These are phyloP conservation scores for Catharus fuscescens DNA, from an alignment of 2,113 vertebrate genomes.

Conservation along the genomic window DNA sequence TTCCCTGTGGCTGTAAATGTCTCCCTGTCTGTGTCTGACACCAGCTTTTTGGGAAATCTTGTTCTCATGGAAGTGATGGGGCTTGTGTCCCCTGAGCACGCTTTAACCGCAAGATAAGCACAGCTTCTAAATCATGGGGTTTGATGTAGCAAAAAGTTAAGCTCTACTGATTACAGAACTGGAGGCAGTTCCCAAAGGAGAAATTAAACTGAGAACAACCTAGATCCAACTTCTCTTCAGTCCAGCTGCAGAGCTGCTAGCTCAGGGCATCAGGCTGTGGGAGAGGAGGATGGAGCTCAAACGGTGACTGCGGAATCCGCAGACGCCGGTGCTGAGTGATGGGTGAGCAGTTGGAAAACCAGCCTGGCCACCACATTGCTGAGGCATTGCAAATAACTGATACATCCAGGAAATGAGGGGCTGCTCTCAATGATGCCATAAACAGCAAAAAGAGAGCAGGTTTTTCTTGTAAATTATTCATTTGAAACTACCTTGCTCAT, in stretches of 20 bases:
- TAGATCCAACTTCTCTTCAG: background rate
- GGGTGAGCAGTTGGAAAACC: background rate
- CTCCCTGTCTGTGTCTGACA: background rate
- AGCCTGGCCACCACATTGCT: background rate
- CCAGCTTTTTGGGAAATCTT: background rate
- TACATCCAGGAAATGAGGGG: background rate
- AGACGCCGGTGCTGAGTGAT: background rate
- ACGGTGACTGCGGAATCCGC: accelerated
- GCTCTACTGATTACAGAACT: background rate
- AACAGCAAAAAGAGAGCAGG: background rate
- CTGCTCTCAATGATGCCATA: background rate
- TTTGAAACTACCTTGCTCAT: background rate
- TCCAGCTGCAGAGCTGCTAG: background rate
- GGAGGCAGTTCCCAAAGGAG: background rate
- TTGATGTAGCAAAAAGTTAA: background rate
- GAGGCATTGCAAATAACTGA: background rate
- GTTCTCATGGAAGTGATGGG: background rate
- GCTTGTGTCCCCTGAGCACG: background rate
- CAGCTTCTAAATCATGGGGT: background rate
- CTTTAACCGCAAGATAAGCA: background rate
- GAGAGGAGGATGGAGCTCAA: background rate
- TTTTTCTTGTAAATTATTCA: constrained; percentile 40
- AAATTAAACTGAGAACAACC: background rate
- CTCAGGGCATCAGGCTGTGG: background rate
- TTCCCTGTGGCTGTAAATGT: background rate